A percentile compares a stretch with the other conserved stretches of the same genome.
These are phyloP conservation scores for Hestina assimilis DNA, from an alignment of 1,140 invertebrate species.

Conservation along the genomic window DNA sequence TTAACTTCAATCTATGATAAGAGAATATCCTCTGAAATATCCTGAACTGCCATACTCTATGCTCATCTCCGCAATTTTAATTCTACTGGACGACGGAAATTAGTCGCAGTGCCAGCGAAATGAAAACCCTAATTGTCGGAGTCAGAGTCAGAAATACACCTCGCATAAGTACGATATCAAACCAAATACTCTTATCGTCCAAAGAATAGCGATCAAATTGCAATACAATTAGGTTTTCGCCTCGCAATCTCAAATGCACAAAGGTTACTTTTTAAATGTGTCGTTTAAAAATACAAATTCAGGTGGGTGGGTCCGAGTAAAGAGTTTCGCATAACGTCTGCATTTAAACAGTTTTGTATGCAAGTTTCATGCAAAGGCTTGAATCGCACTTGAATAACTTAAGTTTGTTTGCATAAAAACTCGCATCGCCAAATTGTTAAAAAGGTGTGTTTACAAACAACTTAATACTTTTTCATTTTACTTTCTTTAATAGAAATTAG, in stretches of 20 bases:
- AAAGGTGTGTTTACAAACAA: conserved; percentile 13
- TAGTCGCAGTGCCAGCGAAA: conserved; percentile 39
- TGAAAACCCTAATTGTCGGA: conserved; percentile 45
- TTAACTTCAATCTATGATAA: conserved; percentile 2
- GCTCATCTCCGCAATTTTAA: conserved; percentile 38
- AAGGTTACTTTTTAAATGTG: conserved; percentile 34
- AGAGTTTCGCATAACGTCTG: conserved; percentile 42
- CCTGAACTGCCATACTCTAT: conserved; percentile 9
- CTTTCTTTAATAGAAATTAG: not conserved
- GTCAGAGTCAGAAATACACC: conserved; percentile 23
- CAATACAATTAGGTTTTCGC: not conserved
- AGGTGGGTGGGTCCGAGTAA: conserved; percentile 36
- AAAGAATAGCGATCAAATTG: conserved; percentile 11
- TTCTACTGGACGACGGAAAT: conserved; percentile 36
- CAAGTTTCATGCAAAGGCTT: conserved; percentile 64
- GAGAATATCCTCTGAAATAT: conserved; percentile 17
- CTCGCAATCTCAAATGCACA: conserved; percentile 26
- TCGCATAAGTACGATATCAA: not conserved
- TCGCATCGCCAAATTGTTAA: conserved; percentile 56
- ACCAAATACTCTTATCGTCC: not conserved
- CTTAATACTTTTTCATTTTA: not conserved
- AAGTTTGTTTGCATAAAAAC: conserved; percentile 72
- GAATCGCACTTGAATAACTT: conserved; percentile 73
- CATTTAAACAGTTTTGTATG: conserved; percentile 61
- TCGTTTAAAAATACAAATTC: conserved; percentile 49